A percentile compares a stretch with the other conserved stretches of the same genome.
Evolutionary conservation across 2,113 vertebrate genomes (phyloP).

Genomic region (Theristicus caerulescens): DNA sequence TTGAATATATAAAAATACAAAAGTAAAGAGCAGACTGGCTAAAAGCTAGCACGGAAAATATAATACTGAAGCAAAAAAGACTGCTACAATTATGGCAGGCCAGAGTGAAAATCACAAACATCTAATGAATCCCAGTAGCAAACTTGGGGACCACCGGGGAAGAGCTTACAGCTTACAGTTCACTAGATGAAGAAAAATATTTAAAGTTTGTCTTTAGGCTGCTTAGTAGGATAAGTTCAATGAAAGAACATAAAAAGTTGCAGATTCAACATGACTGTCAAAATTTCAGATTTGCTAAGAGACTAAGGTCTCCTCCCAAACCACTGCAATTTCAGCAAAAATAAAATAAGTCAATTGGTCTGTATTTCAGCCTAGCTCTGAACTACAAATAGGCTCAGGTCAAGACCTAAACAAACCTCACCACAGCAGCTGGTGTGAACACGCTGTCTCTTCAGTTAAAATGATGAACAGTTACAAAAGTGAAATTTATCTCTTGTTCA

Average conservation of each 20-base stretch:
- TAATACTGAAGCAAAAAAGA: neutral
- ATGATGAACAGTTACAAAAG: neutral
- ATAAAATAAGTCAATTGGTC: neutral
- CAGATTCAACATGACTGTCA: neutral
- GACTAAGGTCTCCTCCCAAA: neutral
- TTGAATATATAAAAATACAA: neutral
- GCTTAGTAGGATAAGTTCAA: neutral
- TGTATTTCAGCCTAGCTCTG: neutral
- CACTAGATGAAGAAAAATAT: neutral
- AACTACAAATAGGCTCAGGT: neutral
- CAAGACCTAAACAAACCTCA: neutral
- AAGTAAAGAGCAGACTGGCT: neutral
- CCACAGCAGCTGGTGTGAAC: neutral
- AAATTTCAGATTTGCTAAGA: neutral
- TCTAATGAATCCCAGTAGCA: neutral
- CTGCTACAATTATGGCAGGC: neutral
- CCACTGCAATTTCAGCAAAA: neutral
- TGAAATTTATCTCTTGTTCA: neutral
- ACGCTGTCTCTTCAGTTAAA: neutral
- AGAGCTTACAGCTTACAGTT: neutral
- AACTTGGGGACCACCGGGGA: neutral
- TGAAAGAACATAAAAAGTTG: neutral
- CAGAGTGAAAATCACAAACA: neutral
- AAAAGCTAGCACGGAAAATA: neutral
- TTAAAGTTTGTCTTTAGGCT: neutral